A percentile compares a stretch with the other conserved stretches of the same genome.
phyloP scores from a whole-genome alignment of 2,888 invertebrate species.

The Acanthosoma haemorrhoidale region DNA sequence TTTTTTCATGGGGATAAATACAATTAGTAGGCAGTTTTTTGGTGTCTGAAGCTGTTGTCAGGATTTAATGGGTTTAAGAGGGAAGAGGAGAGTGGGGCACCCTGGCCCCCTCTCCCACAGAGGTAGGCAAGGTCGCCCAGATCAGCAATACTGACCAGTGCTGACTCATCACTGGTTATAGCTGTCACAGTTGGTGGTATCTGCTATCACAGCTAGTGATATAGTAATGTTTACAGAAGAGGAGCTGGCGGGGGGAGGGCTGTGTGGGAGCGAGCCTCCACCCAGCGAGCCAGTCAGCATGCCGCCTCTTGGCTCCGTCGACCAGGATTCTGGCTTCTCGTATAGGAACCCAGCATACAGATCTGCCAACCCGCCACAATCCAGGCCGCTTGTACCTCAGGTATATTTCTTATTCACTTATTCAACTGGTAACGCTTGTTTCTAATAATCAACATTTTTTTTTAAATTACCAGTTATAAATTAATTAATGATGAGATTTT shows the following conservation, averaged over 20 bases:
- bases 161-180: not conserved
- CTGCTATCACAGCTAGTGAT: not conserved
- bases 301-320: constrained; percentile 36
- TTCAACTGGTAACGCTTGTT: too few relatives aligned
- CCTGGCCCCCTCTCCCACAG: not conserved
- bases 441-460: too few relatives aligned
- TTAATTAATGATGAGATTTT: too few relatives aligned
- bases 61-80: not conserved
- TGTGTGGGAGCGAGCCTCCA: constrained; percentile 33
- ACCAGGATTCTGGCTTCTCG: constrained; percentile 51
- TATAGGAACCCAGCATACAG: constrained; percentile 70
- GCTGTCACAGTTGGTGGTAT: not conserved
- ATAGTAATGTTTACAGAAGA: constrained; percentile 30
- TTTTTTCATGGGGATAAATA: too few relatives aligned
- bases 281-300: constrained; percentile 39
- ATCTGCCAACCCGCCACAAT: constrained; percentile 59
- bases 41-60: not conserved
- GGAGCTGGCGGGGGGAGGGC: constrained; percentile 32
- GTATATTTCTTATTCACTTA: constrained; percentile 8
- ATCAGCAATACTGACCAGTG: constrained; percentile 18
- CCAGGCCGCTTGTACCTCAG: constrained; percentile 34
- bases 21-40: too few relatives aligned
- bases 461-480: too few relatives aligned
- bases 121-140: constrained; percentile 4
- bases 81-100: too few relatives aligned